Conservation (phyloP, 37 sponge, comb jelly and placozoan genomes). For the Oscarella lobularis region DNA sequence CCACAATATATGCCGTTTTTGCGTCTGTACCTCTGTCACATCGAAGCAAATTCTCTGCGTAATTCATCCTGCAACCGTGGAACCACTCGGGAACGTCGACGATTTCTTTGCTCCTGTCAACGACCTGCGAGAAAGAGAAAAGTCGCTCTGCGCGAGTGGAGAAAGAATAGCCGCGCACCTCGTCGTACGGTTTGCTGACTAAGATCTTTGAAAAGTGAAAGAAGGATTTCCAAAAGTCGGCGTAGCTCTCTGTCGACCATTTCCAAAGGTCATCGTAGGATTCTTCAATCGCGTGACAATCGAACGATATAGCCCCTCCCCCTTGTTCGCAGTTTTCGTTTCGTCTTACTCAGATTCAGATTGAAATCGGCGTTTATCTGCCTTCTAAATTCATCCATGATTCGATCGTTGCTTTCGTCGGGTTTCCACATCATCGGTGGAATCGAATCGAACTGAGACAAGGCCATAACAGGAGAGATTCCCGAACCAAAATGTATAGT, state of each 20-base stretch:
- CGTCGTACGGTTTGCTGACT: conserved; percentile 45
- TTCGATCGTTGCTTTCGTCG: not conserved
- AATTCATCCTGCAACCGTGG: conserved; percentile 79
- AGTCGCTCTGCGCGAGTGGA: not conserved
- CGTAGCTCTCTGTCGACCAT: conserved; percentile 80
- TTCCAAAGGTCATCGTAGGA: conserved; percentile 70
- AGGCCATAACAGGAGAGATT: too few relatives aligned
- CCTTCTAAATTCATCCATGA: conserved; percentile 60
- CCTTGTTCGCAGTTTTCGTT: not conserved
- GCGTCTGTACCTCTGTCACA: conserved; percentile 23
- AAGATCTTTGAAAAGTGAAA: conserved; percentile 65
- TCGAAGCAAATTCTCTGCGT: conserved; percentile 88
- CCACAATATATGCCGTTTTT: conserved; percentile 60
- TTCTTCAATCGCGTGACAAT: conserved; percentile 19
- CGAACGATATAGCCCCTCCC: not conserved
- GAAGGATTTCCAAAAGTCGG: conserved; percentile 85
- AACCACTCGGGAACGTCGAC: conserved; percentile 92
- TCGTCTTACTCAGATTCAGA: conserved; percentile 23
- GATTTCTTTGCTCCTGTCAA: conserved; percentile 64
- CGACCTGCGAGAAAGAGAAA: conserved; percentile 45
- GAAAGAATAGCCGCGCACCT: conserved; percentile 26
- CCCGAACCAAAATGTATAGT: too few relatives aligned
- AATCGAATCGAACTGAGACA: too few relatives aligned
- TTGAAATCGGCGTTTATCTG: conserved; percentile 39
- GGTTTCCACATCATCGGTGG: not conserved